phyloP scores from a whole-genome alignment of 92 coral and sea anemone species.

The Porites cylindrica region DNA sequence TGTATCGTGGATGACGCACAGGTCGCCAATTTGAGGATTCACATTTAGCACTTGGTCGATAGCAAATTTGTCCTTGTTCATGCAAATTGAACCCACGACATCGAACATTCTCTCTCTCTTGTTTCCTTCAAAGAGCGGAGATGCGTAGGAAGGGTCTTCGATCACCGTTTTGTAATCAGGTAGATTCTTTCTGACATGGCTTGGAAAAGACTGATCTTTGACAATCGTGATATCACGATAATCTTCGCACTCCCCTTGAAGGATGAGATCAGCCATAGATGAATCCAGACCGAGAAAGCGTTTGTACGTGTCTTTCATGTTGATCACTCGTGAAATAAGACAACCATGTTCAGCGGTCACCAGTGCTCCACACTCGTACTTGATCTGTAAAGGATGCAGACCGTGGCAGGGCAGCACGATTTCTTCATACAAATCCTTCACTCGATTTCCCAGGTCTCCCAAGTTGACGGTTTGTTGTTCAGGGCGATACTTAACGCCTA shows the following conservation, averaged over 20 bases:
- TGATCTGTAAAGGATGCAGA: constrained; percentile 22
- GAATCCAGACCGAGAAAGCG: constrained; percentile 14
- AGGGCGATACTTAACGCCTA: constrained; percentile 10
- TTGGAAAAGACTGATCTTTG: constrained; percentile 18
- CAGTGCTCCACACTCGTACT: not conserved
- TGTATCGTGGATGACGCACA: not conserved
- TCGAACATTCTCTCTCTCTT: constrained; percentile 21
- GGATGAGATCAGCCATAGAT: not conserved
- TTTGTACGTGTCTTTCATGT: constrained; percentile 18
- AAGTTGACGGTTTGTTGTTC: constrained; percentile 9
- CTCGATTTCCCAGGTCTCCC: constrained; percentile 5
- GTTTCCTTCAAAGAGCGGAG: not conserved
- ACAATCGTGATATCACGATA: constrained; percentile 3
- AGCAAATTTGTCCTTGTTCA: constrained; percentile 4
- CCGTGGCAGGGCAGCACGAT: constrained; percentile 8
- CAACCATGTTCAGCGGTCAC: not conserved
- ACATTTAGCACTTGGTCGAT: constrained; percentile 11
- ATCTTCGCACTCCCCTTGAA: not conserved
- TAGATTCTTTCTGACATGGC: not conserved
- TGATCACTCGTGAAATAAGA: constrained; percentile 4
- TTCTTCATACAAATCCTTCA: constrained; percentile 15
- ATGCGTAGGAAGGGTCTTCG: constrained; percentile 5
- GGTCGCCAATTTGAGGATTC: constrained; percentile 22
- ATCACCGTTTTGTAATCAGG: constrained; percentile 18
- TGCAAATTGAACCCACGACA: not conserved